Percentiles rank a stretch among this genome's conserved stretches.
phyloP scores from a whole-genome alignment of 2,888 invertebrate genomes.

The Apodemia zela region DNA sequence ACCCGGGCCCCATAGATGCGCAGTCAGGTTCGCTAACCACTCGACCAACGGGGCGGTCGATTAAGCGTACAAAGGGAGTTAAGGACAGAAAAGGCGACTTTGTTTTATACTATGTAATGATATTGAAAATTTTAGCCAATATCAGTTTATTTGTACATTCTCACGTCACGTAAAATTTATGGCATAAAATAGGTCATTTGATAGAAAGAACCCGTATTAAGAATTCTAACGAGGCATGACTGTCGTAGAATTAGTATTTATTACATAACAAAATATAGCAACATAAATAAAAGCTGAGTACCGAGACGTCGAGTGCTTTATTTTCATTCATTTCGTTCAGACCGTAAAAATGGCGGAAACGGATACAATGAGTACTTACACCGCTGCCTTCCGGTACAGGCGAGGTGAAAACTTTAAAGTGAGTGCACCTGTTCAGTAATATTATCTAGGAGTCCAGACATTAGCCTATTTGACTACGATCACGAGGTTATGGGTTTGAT shows the following conservation, averaged over 20 bases:
- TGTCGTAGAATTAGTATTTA: neutral
- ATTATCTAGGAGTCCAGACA: neutral
- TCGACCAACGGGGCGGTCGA: too few relatives aligned
- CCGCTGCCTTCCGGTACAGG: conserved; percentile 64
- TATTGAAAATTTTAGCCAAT: too few relatives aligned
- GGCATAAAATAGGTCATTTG: neutral
- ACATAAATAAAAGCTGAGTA: conserved; percentile 20
- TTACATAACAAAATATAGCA: conserved; percentile 14
- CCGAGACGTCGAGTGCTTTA: conserved; percentile 26
- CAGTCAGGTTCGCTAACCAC: too few relatives aligned
- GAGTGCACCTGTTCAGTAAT: conserved; percentile 33
- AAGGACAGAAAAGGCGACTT: too few relatives aligned
- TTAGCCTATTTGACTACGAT: neutral
- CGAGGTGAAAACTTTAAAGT: conserved; percentile 31
- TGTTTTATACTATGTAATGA: too few relatives aligned
- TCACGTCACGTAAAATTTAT: neutral
- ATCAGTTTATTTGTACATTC: too few relatives aligned
- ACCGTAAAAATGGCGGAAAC: conserved; percentile 61
- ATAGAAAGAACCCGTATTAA: neutral
- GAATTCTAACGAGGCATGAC: neutral
- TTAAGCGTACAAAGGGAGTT: too few relatives aligned
- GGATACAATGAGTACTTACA: conserved; percentile 61
- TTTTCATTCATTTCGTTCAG: conserved; percentile 49
- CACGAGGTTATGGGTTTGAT: too few relatives aligned
- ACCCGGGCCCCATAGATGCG: too few relatives aligned